phyloP scores from a whole-genome alignment of 2,888 invertebrate genomes.

The Ectemnius lituratus region DNA sequence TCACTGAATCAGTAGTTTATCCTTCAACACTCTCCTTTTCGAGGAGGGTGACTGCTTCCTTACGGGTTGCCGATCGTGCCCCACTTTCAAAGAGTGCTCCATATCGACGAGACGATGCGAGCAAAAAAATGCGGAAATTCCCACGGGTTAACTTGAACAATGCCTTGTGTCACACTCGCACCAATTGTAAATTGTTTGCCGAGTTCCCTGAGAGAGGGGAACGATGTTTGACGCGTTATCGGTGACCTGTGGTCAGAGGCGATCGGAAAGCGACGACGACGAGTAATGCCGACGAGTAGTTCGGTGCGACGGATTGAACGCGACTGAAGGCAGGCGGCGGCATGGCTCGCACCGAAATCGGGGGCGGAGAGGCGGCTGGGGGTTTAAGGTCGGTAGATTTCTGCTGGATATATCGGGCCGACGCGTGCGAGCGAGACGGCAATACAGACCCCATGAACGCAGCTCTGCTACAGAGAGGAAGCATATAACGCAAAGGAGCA shows the following conservation, averaged over 20 bases:
- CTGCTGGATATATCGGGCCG: constrained; percentile 22
- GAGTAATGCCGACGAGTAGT: constrained; percentile 22
- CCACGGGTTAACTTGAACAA: background rate
- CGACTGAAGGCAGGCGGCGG: constrained; percentile 57
- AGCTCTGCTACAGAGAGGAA: background rate
- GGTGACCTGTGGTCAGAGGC: background rate
- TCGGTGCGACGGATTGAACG: constrained; percentile 57
- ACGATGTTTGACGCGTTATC: constrained; percentile 2
- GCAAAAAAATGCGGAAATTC: constrained; percentile 6
- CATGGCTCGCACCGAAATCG: constrained; percentile 47
- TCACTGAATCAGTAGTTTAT: constrained; percentile 62
- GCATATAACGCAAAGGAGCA: background rate
- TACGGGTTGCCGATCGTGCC: constrained; percentile 58
- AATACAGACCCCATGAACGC: constrained; percentile 22
- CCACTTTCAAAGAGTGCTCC: constrained; percentile 53
- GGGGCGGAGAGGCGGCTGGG: constrained; percentile 43
- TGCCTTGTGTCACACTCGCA: background rate
- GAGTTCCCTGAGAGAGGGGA: background rate
- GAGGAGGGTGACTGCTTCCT: constrained; percentile 62
- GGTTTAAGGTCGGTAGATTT: constrained; percentile 50
- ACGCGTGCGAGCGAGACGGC: constrained; percentile 18
- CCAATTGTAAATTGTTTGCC: background rate
- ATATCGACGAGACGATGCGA: constrained; percentile 23
- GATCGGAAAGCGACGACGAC: constrained; percentile 12
- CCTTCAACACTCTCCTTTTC: constrained; percentile 61